phyloP scores from a whole-genome alignment of 2,888 invertebrate genomes.

The Melinaea menophilus region DNA sequence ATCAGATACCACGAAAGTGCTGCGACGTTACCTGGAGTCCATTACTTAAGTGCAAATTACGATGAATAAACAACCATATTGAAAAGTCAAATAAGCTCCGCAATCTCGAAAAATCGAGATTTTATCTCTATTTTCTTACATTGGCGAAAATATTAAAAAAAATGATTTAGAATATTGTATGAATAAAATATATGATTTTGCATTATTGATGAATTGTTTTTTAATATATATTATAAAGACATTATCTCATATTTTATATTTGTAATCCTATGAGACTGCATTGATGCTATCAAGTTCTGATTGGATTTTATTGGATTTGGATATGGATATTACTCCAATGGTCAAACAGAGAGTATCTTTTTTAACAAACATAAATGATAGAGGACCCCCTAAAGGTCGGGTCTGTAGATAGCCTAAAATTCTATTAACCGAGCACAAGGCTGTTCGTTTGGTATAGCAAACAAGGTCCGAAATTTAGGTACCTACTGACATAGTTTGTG shows the following conservation, averaged over 20 bases:
- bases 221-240: too few relatives aligned
- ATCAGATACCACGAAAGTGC: slow-evolving; percentile 66
- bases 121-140: too few relatives aligned
- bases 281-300: too few relatives aligned
- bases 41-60: slow-evolving; percentile 66
- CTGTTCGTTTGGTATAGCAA: slow-evolving; percentile 58
- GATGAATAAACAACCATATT: slow-evolving; percentile 57
- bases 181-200: too few relatives aligned
- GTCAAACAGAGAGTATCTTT: not conserved
- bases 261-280: too few relatives aligned
- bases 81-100: slow-evolving; percentile 37
- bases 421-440: slow-evolving; percentile 54
- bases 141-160: too few relatives aligned
- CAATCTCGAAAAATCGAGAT: slow-evolving; percentile 11
- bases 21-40: slow-evolving; percentile 63
- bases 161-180: too few relatives aligned
- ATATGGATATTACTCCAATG: not conserved
- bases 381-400: not conserved
- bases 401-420: slow-evolving; percentile 42
- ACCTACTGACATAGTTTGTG: slow-evolving; percentile 70
- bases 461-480: slow-evolving; percentile 63
- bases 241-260: too few relatives aligned
- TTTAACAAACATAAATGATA: not conserved
- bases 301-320: not conserved
- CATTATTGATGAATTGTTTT: too few relatives aligned